A percentile compares a stretch with the other conserved stretches of the same genome.
Conservation (phyloP, 2,113 vertebrate species). For the Tupaia tana region DNA sequence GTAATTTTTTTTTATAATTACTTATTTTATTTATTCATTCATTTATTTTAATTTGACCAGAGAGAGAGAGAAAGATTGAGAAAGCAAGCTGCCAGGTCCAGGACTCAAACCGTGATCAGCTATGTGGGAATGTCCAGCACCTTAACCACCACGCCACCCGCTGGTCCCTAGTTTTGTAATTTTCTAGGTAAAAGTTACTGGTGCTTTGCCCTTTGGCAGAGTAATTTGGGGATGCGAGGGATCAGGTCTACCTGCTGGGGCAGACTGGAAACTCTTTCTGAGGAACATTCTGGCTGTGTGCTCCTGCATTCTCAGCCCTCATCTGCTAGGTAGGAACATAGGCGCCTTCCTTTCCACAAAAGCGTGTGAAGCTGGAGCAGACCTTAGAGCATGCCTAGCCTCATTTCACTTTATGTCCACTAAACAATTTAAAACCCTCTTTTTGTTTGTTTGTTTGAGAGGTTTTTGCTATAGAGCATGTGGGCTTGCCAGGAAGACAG, state of each 20-base stretch:
- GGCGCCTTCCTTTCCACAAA: neutral
- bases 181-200: slow-evolving; percentile 49
- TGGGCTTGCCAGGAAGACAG: too few relatives aligned
- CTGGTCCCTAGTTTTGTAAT: neutral
- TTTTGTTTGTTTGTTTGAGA: too few relatives aligned
- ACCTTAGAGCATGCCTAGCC: neutral
- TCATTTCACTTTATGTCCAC: neutral
- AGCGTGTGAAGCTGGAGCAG: neutral
- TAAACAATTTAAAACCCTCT: neutral
- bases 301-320: neutral
- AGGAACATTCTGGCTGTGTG: neutral
- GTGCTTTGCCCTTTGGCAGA: slow-evolving; percentile 39
- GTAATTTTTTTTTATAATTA: too few relatives aligned
- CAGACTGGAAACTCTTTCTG: neutral
- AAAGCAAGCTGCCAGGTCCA: too few relatives aligned
- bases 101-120: too few relatives aligned
- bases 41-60: too few relatives aligned
- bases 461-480: too few relatives aligned
- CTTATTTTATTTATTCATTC: too few relatives aligned
- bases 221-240: neutral
- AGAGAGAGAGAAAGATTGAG: too few relatives aligned
- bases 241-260: neutral
- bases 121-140: too few relatives aligned
- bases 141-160: too few relatives aligned
- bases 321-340: neutral